Percentiles rank a stretch among this genome's conserved stretches.
Evolutionary conservation across 1,140 invertebrate species (phyloP).

Genomic region (Drosophila athabasca): DNA sequence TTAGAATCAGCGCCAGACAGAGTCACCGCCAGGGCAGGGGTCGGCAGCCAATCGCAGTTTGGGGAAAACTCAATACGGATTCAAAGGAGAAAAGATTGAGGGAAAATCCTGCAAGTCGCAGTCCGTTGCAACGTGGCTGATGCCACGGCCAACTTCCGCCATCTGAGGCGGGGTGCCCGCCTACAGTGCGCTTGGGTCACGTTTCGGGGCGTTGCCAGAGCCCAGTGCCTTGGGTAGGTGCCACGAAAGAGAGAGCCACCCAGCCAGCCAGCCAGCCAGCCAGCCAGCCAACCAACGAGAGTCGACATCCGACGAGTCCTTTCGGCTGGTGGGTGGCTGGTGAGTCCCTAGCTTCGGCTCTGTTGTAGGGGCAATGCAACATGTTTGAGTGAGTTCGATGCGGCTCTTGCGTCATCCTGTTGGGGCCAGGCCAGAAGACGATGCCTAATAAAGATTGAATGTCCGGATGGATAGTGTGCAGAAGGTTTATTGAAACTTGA

Average conservation of each 20-base stretch:
- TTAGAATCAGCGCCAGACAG: not conserved
- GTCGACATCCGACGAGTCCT: constrained; percentile 28
- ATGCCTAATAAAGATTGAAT: constrained; percentile 52
- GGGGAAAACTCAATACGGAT: constrained; percentile 36
- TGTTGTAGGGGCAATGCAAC: constrained; percentile 69
- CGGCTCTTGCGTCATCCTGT: constrained; percentile 8
- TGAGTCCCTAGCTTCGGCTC: constrained; percentile 20
- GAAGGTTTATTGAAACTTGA: constrained; percentile 62
- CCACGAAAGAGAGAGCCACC: constrained; percentile 7
- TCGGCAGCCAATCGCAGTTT: constrained; percentile 30
- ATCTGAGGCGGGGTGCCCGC: constrained; percentile 54
- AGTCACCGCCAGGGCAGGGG: constrained; percentile 6
- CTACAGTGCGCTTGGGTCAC: constrained; percentile 71
- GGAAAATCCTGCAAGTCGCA: constrained; percentile 31
- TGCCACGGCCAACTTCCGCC: constrained; percentile 30
- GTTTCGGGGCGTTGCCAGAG: constrained; percentile 67
- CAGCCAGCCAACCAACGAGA: constrained; percentile 51
- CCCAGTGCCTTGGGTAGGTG: constrained; percentile 40
- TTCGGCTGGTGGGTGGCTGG: constrained; percentile 37
- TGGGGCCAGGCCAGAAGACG: too few species aligned
- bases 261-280: constrained; percentile 46
- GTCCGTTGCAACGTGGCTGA: constrained; percentile 30
- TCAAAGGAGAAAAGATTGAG: constrained; percentile 26
- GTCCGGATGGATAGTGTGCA: not conserved
- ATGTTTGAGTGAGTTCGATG: constrained; percentile 78